Evolutionary conservation across 2,797 vertebrate genomes (phyloP).

Genomic region (Chaenodraco wilsoni): DNA sequence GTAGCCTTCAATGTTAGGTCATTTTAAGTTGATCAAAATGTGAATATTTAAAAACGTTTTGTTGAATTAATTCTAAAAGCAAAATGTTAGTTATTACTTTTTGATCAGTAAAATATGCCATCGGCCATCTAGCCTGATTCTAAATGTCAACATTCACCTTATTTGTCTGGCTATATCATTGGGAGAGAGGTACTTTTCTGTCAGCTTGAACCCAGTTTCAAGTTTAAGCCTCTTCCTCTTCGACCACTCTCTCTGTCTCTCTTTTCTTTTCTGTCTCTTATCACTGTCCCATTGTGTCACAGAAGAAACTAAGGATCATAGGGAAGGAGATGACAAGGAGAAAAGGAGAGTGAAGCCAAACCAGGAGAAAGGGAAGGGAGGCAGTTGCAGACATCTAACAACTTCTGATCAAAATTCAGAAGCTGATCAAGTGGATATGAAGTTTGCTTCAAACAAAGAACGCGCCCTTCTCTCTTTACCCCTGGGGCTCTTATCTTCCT

Average conservation of each 20-base stretch:
- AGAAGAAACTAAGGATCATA: conserved; percentile 41
- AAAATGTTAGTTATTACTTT: not conserved
- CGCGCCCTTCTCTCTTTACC: conserved; percentile 39
- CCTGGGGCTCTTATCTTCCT: conserved; percentile 62
- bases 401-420: conserved; percentile 71
- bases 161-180: not conserved
- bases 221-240: conserved; percentile 14
- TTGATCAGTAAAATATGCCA: not conserved
- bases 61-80: not conserved
- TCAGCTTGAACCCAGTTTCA: conserved; percentile 1
- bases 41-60: not conserved
- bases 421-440: conserved; percentile 70
- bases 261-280: conserved; percentile 11
- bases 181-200: not conserved
- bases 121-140: not conserved
- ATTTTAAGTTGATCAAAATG: no score
- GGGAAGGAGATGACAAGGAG: conserved; percentile 41
- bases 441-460: conserved; percentile 75
- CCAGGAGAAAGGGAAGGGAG: conserved; percentile 31
- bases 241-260: not conserved
- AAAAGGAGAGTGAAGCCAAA: conserved; percentile 42
- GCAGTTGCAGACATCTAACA: conserved; percentile 65
- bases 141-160: not conserved
- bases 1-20: no score
- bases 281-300: conserved; percentile 46